Conservation (phyloP, 2,113 vertebrate species). For the Pagrus major region DNA sequence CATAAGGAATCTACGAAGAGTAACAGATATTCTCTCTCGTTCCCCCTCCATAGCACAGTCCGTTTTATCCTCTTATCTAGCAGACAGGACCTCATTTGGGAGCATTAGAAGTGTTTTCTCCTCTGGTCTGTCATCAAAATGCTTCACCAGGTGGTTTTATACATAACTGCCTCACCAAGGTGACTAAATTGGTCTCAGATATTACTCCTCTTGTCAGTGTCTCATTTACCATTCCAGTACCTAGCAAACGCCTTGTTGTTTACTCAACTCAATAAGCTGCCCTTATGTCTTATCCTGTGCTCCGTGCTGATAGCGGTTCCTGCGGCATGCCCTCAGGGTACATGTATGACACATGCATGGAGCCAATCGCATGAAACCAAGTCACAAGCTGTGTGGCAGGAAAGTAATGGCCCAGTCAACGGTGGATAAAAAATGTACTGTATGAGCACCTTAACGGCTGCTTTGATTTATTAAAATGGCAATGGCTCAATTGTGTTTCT, state of each 20-base stretch:
- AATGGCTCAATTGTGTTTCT: constrained; percentile 33
- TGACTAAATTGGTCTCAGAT: constrained; percentile 56
- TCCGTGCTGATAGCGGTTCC: constrained; percentile 19
- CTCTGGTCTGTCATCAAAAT: constrained; percentile 16
- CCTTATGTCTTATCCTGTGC: constrained; percentile 19
- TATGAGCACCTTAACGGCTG: constrained; percentile 23
- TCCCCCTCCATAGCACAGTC: constrained; percentile 24
- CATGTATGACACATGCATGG: constrained; percentile 34
- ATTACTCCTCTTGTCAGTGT: constrained; percentile 40
- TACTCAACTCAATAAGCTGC: constrained; percentile 47
- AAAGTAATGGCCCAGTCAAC: constrained; percentile 38
- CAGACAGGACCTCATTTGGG: constrained; percentile 54
- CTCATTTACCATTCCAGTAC: constrained; percentile 48
- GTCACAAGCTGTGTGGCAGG: constrained; percentile 1
- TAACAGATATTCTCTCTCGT: constrained; percentile 26
- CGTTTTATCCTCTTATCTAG: constrained; percentile 51
- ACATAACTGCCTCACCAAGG: constrained; percentile 53
- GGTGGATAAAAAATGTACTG: constrained; percentile 25
- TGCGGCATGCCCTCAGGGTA: constrained; percentile 40
- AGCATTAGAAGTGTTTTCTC: constrained; percentile 22
- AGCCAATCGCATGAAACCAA: constrained; percentile 28
- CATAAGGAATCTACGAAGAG: constrained; percentile 27
- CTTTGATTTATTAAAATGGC: constrained; percentile 46
- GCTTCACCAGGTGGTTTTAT: constrained; percentile 47
- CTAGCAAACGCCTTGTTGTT: constrained; percentile 36